Conservation (phyloP, 2,888 invertebrate species). For the Stenolophus ochropezus region DNA sequence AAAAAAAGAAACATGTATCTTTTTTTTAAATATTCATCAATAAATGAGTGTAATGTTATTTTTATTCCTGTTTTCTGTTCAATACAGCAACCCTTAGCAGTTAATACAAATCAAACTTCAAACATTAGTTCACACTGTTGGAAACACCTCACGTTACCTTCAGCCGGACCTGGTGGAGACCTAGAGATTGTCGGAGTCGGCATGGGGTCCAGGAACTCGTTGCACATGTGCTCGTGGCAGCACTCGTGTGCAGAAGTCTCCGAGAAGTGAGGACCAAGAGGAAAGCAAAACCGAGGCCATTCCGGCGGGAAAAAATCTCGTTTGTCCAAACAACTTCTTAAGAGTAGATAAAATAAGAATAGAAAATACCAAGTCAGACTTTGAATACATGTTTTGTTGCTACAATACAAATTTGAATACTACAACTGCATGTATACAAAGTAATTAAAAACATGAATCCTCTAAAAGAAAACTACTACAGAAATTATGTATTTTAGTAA, state of each 20-base stretch:
- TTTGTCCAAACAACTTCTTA: conserved; percentile 54
- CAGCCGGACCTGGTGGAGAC: conserved; percentile 59
- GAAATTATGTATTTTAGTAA: too few relatives aligned
- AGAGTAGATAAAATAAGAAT: not conserved
- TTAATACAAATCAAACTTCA: conserved; percentile 52
- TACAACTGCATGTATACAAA: too few relatives aligned
- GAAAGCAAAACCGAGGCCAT: conserved; percentile 74
- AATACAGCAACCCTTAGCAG: not conserved
- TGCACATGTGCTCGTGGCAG: conserved; percentile 79
- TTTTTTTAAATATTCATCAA: too few relatives aligned
- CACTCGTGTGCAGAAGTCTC: conserved; percentile 66
- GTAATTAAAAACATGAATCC: too few relatives aligned
- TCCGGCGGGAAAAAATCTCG: conserved; percentile 77
- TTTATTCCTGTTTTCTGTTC: not conserved
- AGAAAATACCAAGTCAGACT: not conserved
- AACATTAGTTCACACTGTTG: conserved; percentile 41
- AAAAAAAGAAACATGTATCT: too few relatives aligned
- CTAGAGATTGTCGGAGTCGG: not conserved
- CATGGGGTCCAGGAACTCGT: conserved; percentile 69
- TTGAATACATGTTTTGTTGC: too few relatives aligned
- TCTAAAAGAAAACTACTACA: too few relatives aligned
- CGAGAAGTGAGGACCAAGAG: conserved; percentile 65
- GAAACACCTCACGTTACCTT: conserved; percentile 52
- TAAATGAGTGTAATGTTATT: too few relatives aligned
- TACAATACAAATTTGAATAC: too few relatives aligned